Evolutionary conservation across 2,113 vertebrate genomes (phyloP).

Genomic region (Bubalus kerabau): DNA sequence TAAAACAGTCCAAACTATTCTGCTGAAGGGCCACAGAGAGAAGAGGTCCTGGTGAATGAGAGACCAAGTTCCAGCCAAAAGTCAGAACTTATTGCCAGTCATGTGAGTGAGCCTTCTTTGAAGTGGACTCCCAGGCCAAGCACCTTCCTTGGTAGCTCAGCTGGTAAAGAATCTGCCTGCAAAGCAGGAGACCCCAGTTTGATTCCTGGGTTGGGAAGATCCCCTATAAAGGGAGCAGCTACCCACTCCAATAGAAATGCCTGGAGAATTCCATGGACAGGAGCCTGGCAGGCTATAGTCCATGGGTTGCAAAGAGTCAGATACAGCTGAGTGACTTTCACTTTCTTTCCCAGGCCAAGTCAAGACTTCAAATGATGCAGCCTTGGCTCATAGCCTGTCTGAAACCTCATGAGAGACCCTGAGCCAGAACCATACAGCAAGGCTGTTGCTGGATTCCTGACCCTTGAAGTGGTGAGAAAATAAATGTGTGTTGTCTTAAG

Average conservation of each 20-base stretch:
- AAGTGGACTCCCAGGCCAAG: neutral
- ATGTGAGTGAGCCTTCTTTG: neutral
- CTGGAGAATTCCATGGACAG: neutral
- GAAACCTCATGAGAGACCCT: neutral
- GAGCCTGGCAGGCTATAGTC: neutral
- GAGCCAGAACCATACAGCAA: neutral
- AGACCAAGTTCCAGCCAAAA: too few relatives aligned
- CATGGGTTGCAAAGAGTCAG: neutral
- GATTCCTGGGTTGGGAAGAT: neutral
- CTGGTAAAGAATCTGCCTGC: neutral
- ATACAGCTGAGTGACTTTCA: neutral
- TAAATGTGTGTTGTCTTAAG: neutral
- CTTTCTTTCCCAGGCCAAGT: neutral
- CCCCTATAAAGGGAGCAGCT: neutral
- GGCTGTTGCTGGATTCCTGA: neutral
- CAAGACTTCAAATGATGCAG: neutral
- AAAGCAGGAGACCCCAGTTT: neutral
- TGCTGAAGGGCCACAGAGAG: neutral
- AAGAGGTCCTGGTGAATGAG: neutral
- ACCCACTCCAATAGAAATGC: neutral
- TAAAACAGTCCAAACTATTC: neutral
- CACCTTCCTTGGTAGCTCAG: neutral
- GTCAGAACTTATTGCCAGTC: neutral
- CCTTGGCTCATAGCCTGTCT: neutral
- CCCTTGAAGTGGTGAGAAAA: neutral